Base-by-base conservation (phyloP, 1,140 invertebrate species). In the Anagrus nilaparvatae region DNA sequence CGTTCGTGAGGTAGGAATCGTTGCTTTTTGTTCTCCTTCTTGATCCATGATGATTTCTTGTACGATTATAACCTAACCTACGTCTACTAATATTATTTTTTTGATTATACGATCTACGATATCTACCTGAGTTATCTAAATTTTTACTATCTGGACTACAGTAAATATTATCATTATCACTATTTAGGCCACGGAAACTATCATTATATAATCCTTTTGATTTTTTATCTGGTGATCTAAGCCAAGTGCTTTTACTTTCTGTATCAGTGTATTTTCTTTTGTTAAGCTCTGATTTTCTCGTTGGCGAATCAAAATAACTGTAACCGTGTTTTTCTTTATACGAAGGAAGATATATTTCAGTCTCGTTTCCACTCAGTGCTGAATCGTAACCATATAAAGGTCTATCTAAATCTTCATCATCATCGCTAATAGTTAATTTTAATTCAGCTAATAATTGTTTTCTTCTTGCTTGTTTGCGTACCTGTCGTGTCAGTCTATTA, bases 91-190 rank as follows among this genome's bases (percentile, higher is more conserved):
- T n/a, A n/a, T n/a, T n/a, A n/a, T n/a, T n/a, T n/a, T n/a, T n/a
- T n/a, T n/a, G n/a, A n/a, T n/a, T n/a, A n/a, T n/a, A n/a, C n/a
- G n/a, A n/a, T n/a, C n/a, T n/a, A n/a, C n/a, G n/a, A n/a, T n/a
- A n/a, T n/a, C n/a, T n/a, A n/a, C n/a, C n/a, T n/a, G n/a, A n/a
- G n/a, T n/a, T n/a, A n/a, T n/a, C n/a, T n/a, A n/a, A n/a, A n/a
- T n/a, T n/a, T n/a, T n/a, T n/a, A n/a, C n/a, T n/a, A n/a, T 67
- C 65, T 34, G 65, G 65, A 44, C 58, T 65, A 38, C 59, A 65
- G 34, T 67, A 69, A 20, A 63, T 55, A 33, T 65, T 63, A 14
- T 69, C 61, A 29, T 53, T 58, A 0, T 47, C 27, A n/a, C n/a
- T n/a, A 5, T 54, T 52, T 8, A 49, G 44, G 19, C 50, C 43